Conservation (phyloP, 2,888 invertebrate species). For the Lasioglossum malachurum region DNA sequence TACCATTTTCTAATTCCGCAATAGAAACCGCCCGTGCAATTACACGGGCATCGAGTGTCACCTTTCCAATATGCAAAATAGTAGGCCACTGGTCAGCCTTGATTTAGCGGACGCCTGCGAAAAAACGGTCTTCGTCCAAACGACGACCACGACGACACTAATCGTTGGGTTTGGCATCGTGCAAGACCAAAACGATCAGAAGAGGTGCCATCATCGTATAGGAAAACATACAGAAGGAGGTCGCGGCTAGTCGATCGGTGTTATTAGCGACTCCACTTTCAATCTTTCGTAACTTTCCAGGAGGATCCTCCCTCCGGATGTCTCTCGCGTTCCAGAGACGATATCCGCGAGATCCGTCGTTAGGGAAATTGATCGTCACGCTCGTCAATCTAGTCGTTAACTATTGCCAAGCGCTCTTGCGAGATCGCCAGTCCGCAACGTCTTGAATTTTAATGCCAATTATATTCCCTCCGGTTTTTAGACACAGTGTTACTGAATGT, state of each 20-base stretch:
- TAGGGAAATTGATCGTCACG: slow-evolving; percentile 24
- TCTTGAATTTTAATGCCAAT: neutral
- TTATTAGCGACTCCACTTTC: slow-evolving; percentile 31
- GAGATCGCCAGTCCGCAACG: neutral
- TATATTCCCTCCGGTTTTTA: neutral
- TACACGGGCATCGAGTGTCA: slow-evolving; percentile 7
- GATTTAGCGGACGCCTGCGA: slow-evolving; percentile 15
- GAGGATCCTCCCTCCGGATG: slow-evolving; percentile 33
- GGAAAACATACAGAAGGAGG: slow-evolving; percentile 25
- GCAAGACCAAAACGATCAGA: slow-evolving; percentile 5
- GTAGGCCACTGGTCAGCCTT: slow-evolving; percentile 26
- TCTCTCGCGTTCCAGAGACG: neutral
- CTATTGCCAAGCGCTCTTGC: slow-evolving; percentile 1
- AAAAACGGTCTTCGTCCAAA: neutral
- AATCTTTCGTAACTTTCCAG: slow-evolving; percentile 43
- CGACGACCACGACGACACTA: neutral
- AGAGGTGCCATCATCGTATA: neutral
- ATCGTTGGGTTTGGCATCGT: neutral
- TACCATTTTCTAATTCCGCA: neutral
- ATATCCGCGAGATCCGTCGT: slow-evolving; percentile 25
- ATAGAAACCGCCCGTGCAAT: slow-evolving; percentile 27
- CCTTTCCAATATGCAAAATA: slow-evolving; percentile 35
- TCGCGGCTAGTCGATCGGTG: slow-evolving; percentile 23
- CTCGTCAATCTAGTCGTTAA: slow-evolving; percentile 16
- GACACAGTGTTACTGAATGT: neutral